Evolutionary conservation across 2,797 vertebrate species (phyloP), one percentile per base, ranked within the genome.

Genomic region (Euthynnus affinis): DNA sequence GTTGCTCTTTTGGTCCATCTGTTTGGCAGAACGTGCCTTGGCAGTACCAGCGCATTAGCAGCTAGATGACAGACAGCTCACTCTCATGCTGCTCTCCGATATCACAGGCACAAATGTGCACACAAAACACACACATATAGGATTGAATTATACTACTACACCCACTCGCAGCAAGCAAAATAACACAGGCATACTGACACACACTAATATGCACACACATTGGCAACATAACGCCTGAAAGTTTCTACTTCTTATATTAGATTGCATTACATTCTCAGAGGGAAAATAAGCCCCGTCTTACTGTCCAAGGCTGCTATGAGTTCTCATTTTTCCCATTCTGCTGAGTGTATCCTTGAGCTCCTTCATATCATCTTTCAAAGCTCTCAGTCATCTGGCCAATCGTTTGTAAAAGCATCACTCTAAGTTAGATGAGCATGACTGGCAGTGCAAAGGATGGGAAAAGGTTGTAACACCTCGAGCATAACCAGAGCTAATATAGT

Each of bases 1-100:
- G 88, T 86, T 84, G 85, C 71, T 92, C 84, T 89, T 87, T 83
- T 62, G 52, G 84, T 90, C 87, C 91, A 90, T 93, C 89, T 93
- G 91, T 90, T 91, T 87, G 83, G 60, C 87, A 88, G 86, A 82
- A 84, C 27, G 67, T 84, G 86, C 44, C 84, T 87, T 90, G 90
- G 88, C 91, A 85, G 51, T 40, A 57, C 76, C 61, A 59, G 32
- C 55, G 58, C 80, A 83, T 88, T 88, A 91, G 84, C 85, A 70
- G 83, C 75, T 27, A 79, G 84, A 88, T 91, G 88, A 92, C 88
- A 86, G 87, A 89, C 90, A 85, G 83, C 71, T 86, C 87, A 53
- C 76, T 80, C 72, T 79, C 82, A 75, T 71, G 56, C 69, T 55
- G 80, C 81, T 85, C 85, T 87, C 89, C 72, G 58, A 49, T 90